phyloP scores from a whole-genome alignment of 2,113 vertebrate species.

The Thymallus thymallus region DNA sequence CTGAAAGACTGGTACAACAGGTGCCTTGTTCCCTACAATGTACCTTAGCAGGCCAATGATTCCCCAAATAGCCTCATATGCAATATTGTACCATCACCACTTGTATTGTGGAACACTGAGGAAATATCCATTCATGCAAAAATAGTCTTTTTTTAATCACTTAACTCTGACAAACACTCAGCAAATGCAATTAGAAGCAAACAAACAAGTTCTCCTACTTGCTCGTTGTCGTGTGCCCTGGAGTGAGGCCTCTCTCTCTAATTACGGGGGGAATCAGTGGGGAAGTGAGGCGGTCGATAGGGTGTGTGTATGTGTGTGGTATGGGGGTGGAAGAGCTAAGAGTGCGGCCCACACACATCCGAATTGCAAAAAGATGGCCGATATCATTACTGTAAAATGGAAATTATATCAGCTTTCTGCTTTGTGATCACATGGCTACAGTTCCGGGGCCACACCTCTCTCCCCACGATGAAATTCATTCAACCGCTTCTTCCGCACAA shows the following conservation, averaged over 20 bases:
- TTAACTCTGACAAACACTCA: conserved; percentile 8
- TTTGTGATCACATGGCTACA: not conserved
- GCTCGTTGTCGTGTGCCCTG: not conserved
- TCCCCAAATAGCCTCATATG: too few species aligned
- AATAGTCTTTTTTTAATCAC: not conserved
- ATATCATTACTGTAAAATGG: not conserved
- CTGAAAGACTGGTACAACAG: too few species aligned
- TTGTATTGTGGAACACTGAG: too few species aligned
- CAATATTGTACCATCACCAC: too few species aligned
- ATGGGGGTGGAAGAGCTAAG: not conserved
- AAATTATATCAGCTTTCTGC: not conserved
- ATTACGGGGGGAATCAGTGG: conserved; percentile 14
- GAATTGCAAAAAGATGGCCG: not conserved
- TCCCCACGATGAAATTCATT: not conserved
- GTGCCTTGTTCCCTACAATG: too few species aligned
- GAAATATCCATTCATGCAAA: too few species aligned
- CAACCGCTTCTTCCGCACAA: not conserved
- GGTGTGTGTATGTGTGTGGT: not conserved
- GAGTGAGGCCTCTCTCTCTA: not conserved
- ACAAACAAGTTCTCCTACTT: conserved; percentile 13
- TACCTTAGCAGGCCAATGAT: too few species aligned
- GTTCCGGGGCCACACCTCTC: not conserved
- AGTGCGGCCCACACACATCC: not conserved
- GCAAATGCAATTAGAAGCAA: conserved; percentile 14
- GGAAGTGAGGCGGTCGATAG: conserved; percentile 18